Evolutionary conservation across 1,140 invertebrate genomes (phyloP).

Genomic region (Potamilus streckersoni): DNA sequence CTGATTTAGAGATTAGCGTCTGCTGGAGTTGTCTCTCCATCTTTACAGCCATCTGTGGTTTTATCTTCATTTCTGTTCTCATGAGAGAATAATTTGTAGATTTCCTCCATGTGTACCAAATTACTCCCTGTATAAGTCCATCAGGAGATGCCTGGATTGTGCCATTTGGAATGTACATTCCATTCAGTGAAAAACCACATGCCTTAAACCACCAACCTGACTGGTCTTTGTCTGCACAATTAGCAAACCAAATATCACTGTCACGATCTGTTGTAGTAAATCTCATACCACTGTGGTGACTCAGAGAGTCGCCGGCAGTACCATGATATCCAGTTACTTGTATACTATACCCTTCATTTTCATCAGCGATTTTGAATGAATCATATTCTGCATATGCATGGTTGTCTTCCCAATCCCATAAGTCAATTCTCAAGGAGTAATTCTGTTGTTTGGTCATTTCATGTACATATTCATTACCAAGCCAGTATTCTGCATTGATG

Average conservation of each 20-base stretch:
- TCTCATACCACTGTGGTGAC: constrained; percentile 71
- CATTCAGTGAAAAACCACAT: constrained; percentile 76
- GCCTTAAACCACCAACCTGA: constrained; percentile 76
- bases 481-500: constrained; percentile 76
- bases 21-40: constrained; percentile 17
- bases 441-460: constrained; percentile 72
- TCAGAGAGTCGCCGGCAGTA: constrained; percentile 78
- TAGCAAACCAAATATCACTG: constrained; percentile 74
- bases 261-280: constrained; percentile 75
- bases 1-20: background rate
- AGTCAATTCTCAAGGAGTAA: constrained; percentile 87
- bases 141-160: constrained; percentile 40
- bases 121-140: constrained; percentile 69
- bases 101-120: constrained; percentile 74
- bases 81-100: constrained; percentile 69
- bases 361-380: constrained; percentile 36
- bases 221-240: constrained; percentile 74
- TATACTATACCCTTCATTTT: constrained; percentile 87
- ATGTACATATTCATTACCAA: constrained; percentile 69
- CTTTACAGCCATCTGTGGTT: constrained; percentile 40
- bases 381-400: constrained; percentile 68
- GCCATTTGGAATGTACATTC: constrained; percentile 67
- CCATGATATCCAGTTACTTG: constrained; percentile 92
- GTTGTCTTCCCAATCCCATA: constrained; percentile 94
- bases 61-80: constrained; percentile 68